Conservation (phyloP, 2,888 invertebrate genomes). For the Euspilapteryx auroguttella region DNA sequence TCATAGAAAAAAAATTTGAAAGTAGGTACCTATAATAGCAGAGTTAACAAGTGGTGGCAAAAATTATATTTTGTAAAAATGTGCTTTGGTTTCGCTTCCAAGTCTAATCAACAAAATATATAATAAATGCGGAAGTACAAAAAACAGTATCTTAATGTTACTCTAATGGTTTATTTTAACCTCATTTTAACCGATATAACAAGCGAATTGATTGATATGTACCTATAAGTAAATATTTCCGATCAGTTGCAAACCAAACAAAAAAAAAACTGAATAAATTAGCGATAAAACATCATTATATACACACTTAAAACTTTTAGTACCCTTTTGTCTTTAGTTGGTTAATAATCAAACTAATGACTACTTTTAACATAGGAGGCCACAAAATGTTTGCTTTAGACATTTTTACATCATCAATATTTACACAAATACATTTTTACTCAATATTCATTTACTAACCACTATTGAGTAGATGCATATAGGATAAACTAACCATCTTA, state of each 20-base stretch:
- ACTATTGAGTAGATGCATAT: constrained; percentile 1
- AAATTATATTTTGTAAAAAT: constrained; percentile 21
- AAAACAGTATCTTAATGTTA: too few relatives aligned
- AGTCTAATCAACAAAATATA: too few relatives aligned
- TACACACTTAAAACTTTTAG: constrained; percentile 53
- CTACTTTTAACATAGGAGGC: too few relatives aligned
- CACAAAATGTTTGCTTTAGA: too few relatives aligned
- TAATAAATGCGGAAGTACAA: too few relatives aligned
- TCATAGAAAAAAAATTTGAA: constrained; percentile 26
- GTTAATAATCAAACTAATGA: too few relatives aligned
- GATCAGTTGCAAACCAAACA: constrained; percentile 41
- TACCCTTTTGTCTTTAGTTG: constrained; percentile 57
- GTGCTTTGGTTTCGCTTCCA: constrained; percentile 39
- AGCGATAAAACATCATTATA: constrained; percentile 30
- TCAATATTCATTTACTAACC: constrained; percentile 13
- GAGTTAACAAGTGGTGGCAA: constrained; percentile 44
- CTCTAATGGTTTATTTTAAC: too few relatives aligned
- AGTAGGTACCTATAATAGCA: constrained; percentile 8
- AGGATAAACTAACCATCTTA: too few relatives aligned
- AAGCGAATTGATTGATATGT: constrained; percentile 56
- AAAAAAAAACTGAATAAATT: constrained; percentile 55
- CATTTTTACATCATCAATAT: too few relatives aligned
- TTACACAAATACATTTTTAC: too few relatives aligned
- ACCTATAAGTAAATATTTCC: constrained; percentile 48
- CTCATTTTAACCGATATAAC: too few relatives aligned